Base-by-base conservation (phyloP, 30 jellyfish, hydroid and myxozoan genomes). In the Euphysa ruthae region DNA sequence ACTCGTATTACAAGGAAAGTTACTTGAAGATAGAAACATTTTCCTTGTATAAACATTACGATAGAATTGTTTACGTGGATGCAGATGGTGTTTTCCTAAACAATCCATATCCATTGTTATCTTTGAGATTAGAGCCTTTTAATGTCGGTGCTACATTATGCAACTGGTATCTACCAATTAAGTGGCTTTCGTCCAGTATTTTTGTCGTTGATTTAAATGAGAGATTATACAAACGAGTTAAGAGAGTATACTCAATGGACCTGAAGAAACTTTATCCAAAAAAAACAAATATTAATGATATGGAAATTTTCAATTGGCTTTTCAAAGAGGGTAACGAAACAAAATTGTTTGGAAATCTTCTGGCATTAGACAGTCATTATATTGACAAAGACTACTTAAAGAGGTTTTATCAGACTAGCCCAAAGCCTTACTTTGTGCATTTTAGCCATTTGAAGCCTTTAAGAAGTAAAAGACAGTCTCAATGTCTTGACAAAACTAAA, bases 221-320 rank as follows among this genome's bases (percentile, higher is more conserved):
- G 15, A 32, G 32, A 10, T 54, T 68, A 5, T 43, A 49, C 76
- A 21, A 43, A 2, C 44, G 16, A 28, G 23, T 68, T n/a, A 44
- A 21, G 29, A 20, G 15, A 0, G 66, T 49, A 1, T 49, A 43
- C 44, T 16, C 18, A 23, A 68, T 20, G 75, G 69, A 68, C 24
- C 29, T 68, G 21, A 68, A 68, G 10, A 38, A 46, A 21, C 15
- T 68, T 3, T 68, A 68, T 6, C 80, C 70, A 19, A 35, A 42
- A 26, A 46, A 43, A 25, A 27, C 24, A 68, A 68, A 15, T 21
- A 29, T 68, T 10, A 18, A 43, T 18, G 80, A 68, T 24, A 68
- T 68, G 80, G 80, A 68, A 35, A 68, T 68, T 1, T 38, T 68
- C 27, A 68, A 68, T 31, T 68, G 75, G 75, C n/a, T 68, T 49